Evolutionary conservation across 2,888 invertebrate species (phyloP).

Genomic region (Meiosimyza decipiens): DNA sequence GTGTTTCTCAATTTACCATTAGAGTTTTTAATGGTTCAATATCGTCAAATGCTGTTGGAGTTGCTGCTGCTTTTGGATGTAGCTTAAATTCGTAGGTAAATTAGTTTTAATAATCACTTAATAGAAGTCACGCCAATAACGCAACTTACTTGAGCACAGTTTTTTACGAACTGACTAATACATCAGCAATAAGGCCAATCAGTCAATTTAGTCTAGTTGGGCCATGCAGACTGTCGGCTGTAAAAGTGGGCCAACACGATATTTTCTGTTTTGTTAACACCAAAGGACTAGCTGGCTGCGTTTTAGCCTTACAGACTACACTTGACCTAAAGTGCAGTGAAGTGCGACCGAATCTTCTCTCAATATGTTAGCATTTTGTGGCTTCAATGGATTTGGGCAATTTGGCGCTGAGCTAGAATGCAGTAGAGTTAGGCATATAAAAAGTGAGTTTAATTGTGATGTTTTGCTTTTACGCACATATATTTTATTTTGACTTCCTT

Average conservation of each 20-base stretch:
- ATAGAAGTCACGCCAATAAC: background rate
- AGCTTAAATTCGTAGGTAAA: too few relatives aligned
- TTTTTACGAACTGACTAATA: conserved; percentile 20
- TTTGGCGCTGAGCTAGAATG: conserved; percentile 51
- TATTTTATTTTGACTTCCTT: background rate
- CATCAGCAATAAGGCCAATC: background rate
- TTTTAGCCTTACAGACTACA: background rate
- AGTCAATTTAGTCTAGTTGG: background rate
- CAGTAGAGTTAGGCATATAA: conserved; percentile 15
- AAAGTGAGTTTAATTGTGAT: conserved; percentile 36
- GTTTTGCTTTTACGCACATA: background rate
- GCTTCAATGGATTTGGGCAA: conserved; percentile 65
- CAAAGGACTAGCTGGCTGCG: conserved; percentile 1
- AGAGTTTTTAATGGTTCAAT: too few relatives aligned
- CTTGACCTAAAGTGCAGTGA: background rate
- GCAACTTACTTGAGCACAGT: conserved; percentile 26
- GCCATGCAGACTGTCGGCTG: conserved; percentile 20
- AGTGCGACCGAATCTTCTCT: background rate
- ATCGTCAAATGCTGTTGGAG: too few relatives aligned
- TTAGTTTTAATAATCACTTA: too few relatives aligned
- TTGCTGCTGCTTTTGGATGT: too few relatives aligned
- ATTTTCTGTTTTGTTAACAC: background rate
- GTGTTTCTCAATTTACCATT: too few relatives aligned
- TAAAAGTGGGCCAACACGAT: conserved; percentile 23
- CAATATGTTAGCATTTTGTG: conserved; percentile 44